A percentile compares a stretch with the other conserved stretches of the same genome.
phyloP scores from a whole-genome alignment of 2,797 vertebrate genomes.

The Melanotaenia nigrans region DNA sequence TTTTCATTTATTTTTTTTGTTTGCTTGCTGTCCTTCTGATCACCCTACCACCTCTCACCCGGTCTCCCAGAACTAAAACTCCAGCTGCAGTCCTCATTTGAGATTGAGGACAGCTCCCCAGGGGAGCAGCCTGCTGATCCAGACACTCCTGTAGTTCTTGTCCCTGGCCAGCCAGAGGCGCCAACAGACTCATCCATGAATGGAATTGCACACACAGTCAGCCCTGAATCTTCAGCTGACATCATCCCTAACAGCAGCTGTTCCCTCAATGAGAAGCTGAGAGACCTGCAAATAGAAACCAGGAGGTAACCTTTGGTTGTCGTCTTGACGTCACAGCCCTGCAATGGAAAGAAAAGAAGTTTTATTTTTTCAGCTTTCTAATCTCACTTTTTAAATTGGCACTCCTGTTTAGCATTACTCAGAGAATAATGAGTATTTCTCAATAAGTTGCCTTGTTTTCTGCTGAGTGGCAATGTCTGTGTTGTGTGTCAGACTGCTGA shows the following conservation, averaged over 20 bases:
- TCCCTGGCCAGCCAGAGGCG: slow-evolving; percentile 32
- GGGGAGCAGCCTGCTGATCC: slow-evolving; percentile 61
- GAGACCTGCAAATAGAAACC: slow-evolving; percentile 81
- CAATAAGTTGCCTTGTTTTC: slow-evolving; percentile 8
- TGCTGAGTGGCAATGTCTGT: slow-evolving; percentile 43
- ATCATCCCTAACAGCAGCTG: slow-evolving; percentile 34
- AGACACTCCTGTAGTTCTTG: slow-evolving; percentile 37
- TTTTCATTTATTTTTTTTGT: not conserved
- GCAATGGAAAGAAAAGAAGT: not conserved
- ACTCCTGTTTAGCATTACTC: not conserved
- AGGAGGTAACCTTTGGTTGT: slow-evolving; percentile 73
- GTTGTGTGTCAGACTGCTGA: slow-evolving; percentile 82
- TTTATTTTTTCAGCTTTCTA: not conserved
- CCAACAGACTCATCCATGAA: not conserved
- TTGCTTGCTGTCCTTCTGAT: not conserved
- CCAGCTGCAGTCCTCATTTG: slow-evolving; percentile 82
- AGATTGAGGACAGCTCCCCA: slow-evolving; percentile 55
- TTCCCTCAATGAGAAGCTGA: slow-evolving; percentile 77
- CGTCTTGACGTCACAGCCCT: not conserved
- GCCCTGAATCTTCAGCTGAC: slow-evolving; percentile 8
- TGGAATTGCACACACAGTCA: not conserved
- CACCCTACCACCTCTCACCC: not conserved
- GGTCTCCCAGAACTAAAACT: slow-evolving; percentile 81
- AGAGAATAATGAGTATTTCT: slow-evolving; percentile 6
- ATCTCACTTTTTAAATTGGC: not conserved